Base-by-base conservation (phyloP, 2,888 invertebrate genomes). In the Stegana nigrithorax region DNA sequence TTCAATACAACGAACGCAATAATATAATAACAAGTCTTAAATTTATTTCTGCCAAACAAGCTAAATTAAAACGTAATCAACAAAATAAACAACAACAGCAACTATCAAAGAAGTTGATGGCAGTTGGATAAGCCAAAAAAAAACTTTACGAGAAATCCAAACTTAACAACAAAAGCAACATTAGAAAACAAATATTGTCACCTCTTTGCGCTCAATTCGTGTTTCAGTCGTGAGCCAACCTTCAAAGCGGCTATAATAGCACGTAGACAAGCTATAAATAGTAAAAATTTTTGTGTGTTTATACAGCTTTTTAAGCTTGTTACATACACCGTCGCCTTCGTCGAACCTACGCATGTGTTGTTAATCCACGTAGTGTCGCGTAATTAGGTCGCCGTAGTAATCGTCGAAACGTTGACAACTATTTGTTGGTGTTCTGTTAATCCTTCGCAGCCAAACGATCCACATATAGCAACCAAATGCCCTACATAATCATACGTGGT, bases 401-500 rank as follows among this genome's bases (percentile, higher is more conserved):
- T 36, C 36, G 36, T 36, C 10, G 14, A 12, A n/a, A 17, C 39
- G 6, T 10, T 29, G 6, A 29, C 36, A 36, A 36, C 62, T 36
- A 60, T 66, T 67, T 59, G 50, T 36, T 6, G 4, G 39, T 39
- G 57, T 67, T 60, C 19, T 67, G 60, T 45, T 64, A 60, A 64
- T 25, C 66, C 69, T 68, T 72, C 69, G 71, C 65, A n/a, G 5
- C 4, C 39, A 17, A n/a, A 2, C 17, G 14, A 5, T 39, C 39
- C 14, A 66, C 55, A 70, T 70, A 66, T 59, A 71, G 47, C 63
- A 59, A 74, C 74, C 82, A 82, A 87, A 94, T 94, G 94, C 94
- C 94, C 88, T 94, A 94, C 91, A 93, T 94, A 89, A 89, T 94
- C 88, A 92, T 94, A 82, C 91, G 94, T 86, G 94, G 94, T 87